Conservation (phyloP, 2,797 vertebrate genomes). For the Diplodus sargus region DNA sequence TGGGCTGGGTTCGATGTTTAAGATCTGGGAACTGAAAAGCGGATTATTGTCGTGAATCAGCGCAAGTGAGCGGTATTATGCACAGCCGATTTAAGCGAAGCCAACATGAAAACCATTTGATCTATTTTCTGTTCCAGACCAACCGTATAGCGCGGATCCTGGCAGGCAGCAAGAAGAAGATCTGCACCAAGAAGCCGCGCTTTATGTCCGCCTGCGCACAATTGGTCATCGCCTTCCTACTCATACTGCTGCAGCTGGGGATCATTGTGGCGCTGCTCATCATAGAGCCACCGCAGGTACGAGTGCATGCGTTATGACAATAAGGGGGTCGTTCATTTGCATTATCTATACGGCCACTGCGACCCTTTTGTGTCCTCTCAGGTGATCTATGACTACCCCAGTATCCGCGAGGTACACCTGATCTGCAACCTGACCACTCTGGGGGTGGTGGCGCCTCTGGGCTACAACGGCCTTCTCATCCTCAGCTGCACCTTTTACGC, state of each 20-base stretch:
- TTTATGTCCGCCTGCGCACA: conserved; percentile 99
- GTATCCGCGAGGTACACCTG: conserved; percentile 95
- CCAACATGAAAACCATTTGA: conserved; percentile 55
- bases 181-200: conserved; percentile 98
- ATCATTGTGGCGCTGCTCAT: conserved; percentile 97
- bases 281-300: conserved; percentile 95
- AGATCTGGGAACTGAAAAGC: conserved; percentile 51
- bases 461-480: conserved; percentile 97
- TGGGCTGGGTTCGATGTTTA: conserved; percentile 62
- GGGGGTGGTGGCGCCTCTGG: conserved; percentile 96
- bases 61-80: conserved; percentile 19
- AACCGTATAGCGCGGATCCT: conserved; percentile 97
- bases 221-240: conserved; percentile 94
- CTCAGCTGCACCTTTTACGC: conserved; percentile 99
- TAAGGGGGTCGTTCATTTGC: conserved; percentile 20
- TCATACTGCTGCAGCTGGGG: conserved; percentile 96
- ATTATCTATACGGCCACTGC: conserved; percentile 10
- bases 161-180: conserved; percentile 99
- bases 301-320: conserved; percentile 20
- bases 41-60: conserved; percentile 67
- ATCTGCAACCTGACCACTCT: conserved; percentile 98
- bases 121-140: conserved; percentile 79
- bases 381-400: conserved; percentile 96
- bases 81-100: conserved; percentile 39
- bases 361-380: conserved; percentile 58